Percentiles rank a stretch among this genome's conserved stretches.
phyloP scores from a whole-genome alignment of 2,113 vertebrate species.

The Dasypus novemcinctus region DNA sequence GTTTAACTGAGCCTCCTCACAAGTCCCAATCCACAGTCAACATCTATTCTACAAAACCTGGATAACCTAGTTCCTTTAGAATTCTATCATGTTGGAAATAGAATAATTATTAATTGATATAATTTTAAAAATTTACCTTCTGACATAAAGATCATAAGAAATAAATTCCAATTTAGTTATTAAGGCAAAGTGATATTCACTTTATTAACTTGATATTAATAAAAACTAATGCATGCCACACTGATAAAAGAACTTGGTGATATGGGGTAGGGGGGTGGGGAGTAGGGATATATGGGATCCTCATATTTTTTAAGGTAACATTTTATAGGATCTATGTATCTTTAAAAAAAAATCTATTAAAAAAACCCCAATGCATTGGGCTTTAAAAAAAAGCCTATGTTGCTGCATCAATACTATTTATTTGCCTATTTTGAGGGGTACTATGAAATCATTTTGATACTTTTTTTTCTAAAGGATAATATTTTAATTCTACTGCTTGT shows the following conservation, averaged over 20 bases:
- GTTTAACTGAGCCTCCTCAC: not conserved
- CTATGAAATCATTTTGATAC: conserved; percentile 44
- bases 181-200: conserved; percentile 7
- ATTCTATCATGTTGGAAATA: not conserved
- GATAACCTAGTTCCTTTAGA: not conserved
- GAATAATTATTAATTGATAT: not conserved
- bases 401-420: conserved; percentile 22
- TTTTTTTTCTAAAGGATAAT: conserved; percentile 12
- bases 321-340: too few species aligned
- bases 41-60: not conserved
- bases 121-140: not conserved
- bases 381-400: conserved; percentile 2
- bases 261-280: too few species aligned
- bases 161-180: conserved; percentile 38
- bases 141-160: conserved; percentile 28
- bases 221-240: not conserved
- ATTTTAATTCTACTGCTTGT: conserved; percentile 45
- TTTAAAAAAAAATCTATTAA: too few species aligned
- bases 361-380: not conserved
- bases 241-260: too few species aligned
- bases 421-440: conserved; percentile 46
- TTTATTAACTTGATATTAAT: conserved; percentile 42
- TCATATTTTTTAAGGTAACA: too few species aligned
- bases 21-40: not conserved
- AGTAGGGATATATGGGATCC: too few species aligned